These are phyloP conservation scores for Cichladusa arquata DNA, from an alignment of 2,113 vertebrate genomes.

Conservation along the genomic window DNA sequence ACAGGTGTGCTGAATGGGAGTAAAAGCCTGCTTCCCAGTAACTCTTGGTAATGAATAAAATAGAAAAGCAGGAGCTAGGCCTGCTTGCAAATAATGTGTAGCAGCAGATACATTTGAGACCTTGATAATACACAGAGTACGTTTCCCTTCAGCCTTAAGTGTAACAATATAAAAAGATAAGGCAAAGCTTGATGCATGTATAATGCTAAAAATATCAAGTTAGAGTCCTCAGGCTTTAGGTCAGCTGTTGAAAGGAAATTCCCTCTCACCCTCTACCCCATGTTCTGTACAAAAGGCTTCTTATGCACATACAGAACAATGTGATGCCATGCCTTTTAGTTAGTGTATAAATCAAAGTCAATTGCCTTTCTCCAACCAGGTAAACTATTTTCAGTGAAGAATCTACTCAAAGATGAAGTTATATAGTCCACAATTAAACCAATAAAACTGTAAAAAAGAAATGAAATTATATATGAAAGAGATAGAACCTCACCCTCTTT, in stretches of 20 bases:
- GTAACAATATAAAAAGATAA: background rate
- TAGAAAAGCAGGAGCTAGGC: background rate
- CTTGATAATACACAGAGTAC: background rate
- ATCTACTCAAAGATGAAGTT: background rate
- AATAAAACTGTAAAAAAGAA: background rate
- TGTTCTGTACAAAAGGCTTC: background rate
- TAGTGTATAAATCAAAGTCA: background rate
- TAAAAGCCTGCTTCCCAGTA: background rate
- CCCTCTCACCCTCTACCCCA: background rate
- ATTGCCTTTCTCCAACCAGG: background rate
- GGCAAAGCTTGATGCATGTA: background rate
- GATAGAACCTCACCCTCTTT: background rate
- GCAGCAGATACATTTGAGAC: background rate
- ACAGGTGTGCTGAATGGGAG: background rate
- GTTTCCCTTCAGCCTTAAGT: background rate
- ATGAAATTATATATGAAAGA: background rate
- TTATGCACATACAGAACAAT: background rate
- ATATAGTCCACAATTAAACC: background rate
- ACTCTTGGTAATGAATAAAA: background rate
- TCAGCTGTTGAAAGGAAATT: conserved; percentile 22
- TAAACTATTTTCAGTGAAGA: background rate
- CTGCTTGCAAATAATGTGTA: background rate
- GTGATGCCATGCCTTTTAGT: background rate
- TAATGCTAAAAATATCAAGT: conserved; percentile 1
- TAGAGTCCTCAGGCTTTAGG: background rate